Evolutionary conservation across 2,888 invertebrate species (phyloP).

Genomic region (Scrobipalpa costella): DNA sequence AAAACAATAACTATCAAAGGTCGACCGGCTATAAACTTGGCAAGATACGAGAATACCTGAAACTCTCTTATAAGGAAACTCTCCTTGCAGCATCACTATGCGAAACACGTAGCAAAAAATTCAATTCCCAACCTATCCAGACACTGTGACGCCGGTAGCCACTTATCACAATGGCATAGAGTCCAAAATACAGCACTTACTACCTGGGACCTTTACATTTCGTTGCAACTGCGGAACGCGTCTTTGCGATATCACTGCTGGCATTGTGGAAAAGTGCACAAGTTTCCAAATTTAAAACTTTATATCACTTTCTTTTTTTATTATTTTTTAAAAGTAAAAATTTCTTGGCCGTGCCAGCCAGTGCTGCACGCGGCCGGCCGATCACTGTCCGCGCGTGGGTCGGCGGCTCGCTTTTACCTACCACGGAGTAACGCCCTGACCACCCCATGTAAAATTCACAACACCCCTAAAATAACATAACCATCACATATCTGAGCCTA

Average conservation of each 20-base stretch:
- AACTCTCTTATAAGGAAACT: slow-evolving; percentile 39
- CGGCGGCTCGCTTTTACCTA: slow-evolving; percentile 67
- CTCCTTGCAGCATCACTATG: slow-evolving; percentile 53
- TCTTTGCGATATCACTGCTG: slow-evolving; percentile 67
- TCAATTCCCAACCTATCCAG: slow-evolving; percentile 41
- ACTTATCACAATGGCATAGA: slow-evolving; percentile 42
- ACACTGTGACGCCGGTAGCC: slow-evolving; percentile 37
- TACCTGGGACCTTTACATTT: slow-evolving; percentile 60
- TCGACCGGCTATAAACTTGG: slow-evolving; percentile 11
- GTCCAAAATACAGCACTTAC: slow-evolving; percentile 59
- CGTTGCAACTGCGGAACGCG: slow-evolving; percentile 60
- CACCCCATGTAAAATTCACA: slow-evolving; percentile 67
- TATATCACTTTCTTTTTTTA: slow-evolving; percentile 16
- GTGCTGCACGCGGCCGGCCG: slow-evolving; percentile 72
- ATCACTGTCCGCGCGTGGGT: slow-evolving; percentile 69
- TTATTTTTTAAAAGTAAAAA: slow-evolving; percentile 35
- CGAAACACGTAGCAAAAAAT: slow-evolving; percentile 45
- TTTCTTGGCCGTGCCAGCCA: slow-evolving; percentile 65
- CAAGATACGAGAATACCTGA: slow-evolving; percentile 6
- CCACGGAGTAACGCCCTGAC: slow-evolving; percentile 59
- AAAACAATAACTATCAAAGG: slow-evolving; percentile 10
- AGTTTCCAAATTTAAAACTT: slow-evolving; percentile 28
- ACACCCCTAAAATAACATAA: slow-evolving; percentile 59
- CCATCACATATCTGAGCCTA: slow-evolving; percentile 36
- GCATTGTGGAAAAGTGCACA: slow-evolving; percentile 51